Base-by-base conservation (phyloP, 2,797 vertebrate genomes). In the Discoglossus pictus region DNA sequence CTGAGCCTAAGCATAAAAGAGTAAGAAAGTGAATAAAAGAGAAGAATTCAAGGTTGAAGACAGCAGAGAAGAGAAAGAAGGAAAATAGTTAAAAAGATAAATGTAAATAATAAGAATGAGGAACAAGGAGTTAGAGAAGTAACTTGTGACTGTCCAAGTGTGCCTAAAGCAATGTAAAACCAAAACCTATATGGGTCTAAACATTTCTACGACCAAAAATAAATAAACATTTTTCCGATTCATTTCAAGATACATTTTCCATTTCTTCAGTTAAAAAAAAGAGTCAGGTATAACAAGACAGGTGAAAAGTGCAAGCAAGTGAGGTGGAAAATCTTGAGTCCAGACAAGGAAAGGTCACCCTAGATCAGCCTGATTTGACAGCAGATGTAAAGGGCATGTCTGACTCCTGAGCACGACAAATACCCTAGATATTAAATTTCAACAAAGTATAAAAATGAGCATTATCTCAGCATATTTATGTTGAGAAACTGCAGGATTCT, bases 311-410 rank as follows among this genome's bases (percentile, higher is more conserved):
- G 74, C 75, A 82, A 73, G 69, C 72, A 78, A 74, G 66, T 75
- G 74, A 82, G 48, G 61, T 65, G 65, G 71, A 78, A 75, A 78
- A 79, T 68, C 74, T 78, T 80, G 77, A 79, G 76, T 81, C 72
- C 1, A 67, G 66, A 77, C 71, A 80, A 2, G 13, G 76, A 85
- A 88, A 82, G 78, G 75, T 83, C 78, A 87, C 70, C 46, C 23
- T 84, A 76, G 83, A 63, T 75, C 77, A 75, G 76, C 67, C 80
- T 82, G 70, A 39, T 79, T 80, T 82, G 79, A 86, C 73, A 75
- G 70, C 77, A 79, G 67, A 59, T 82, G 66, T 74, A 86, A 87
- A 85, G 78, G 76, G 77, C 78, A 82, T 54, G 25, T 75, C 76
- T 84, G 75, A 78, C 72, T 82, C 77, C 52, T 70, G 36, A 78